phyloP scores from a whole-genome alignment of 2,113 vertebrate genomes.

The Platichthys stellatus region DNA sequence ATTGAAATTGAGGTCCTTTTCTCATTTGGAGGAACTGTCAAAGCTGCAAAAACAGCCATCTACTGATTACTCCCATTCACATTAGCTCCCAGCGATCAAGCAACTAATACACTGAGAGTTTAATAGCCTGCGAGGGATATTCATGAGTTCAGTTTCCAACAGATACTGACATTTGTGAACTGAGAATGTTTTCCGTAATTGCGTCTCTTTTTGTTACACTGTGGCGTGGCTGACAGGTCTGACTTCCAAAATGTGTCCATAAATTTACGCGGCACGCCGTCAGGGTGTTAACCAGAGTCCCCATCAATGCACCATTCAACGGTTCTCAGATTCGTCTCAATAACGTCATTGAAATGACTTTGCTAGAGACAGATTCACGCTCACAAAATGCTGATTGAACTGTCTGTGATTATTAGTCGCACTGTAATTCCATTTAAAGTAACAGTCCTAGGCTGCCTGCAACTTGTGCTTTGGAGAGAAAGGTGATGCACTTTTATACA shows the following conservation, averaged over 20 bases:
- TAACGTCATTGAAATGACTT: conserved; percentile 22
- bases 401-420: neutral
- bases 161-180: conserved; percentile 47
- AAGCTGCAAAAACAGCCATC: conserved; percentile 33
- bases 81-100: conserved; percentile 55
- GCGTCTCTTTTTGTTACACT: conserved; percentile 50
- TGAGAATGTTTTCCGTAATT: conserved; percentile 40
- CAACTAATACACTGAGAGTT: conserved; percentile 55
- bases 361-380: conserved; percentile 1
- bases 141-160: conserved; percentile 18
- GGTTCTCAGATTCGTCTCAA: conserved; percentile 21
- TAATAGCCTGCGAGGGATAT: conserved; percentile 45
- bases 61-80: conserved; percentile 55
- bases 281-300: conserved; percentile 3
- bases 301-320: conserved; percentile 17
- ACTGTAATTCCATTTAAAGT: conserved; percentile 6
- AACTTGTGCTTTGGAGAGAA: conserved; percentile 26
- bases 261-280: conserved; percentile 14
- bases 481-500: conserved; percentile 20
- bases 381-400: conserved; percentile 3
- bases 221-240: conserved; percentile 27
- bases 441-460: neutral
- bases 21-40: conserved; percentile 59
- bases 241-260: conserved; percentile 21
- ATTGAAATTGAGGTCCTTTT: conserved; percentile 56